Base-by-base conservation (phyloP, 2,113 vertebrate genomes). In the Labeo rohita region DNA sequence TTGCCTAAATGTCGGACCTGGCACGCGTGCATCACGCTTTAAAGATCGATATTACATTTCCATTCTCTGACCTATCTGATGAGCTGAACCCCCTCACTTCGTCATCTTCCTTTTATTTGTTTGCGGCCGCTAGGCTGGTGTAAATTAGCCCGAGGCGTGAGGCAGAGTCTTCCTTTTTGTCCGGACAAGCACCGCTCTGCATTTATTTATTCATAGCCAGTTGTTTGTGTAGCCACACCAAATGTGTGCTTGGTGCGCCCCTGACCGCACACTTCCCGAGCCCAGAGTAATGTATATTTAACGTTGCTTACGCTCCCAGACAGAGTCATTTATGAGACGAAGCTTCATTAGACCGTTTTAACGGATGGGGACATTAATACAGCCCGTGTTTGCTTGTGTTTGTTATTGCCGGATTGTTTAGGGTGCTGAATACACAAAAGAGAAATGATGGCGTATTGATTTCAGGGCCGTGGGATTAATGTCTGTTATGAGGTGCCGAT, bases 81-180 rank as follows among this genome's bases (percentile, higher is more conserved):
- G 90, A 87, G 92, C 92, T 92, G 87, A 92, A 85, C 45, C 36
- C 23, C n/a, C 52, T 76, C 28, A 54, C 18, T 50, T 63, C 68
- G 9, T 49, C 70, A 23, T 83, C 82, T 43, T 74, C 49, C 70
- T 36, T 61, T 21, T 56, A 23, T 36, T 52, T 3, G 3, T 84
- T 68, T 45, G 88, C 89, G 91, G 90, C 92, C 89, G 52, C 89
- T 86, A 87, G 90, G 86, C 87, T 84, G 87, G 91, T 47, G 79
- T 89, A 90, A 91, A 92, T 92, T 93, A 91, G 92, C 93, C 87
- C 66, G 87, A 88, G 94, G 93, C 93, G 87, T 91, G 90, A 90
- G 85, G 68, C 88, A 92, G 90, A 91, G 88, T 92, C 83, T 85
- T 85, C 52, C 39, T 72, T 84, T 88, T 84, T 87, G 72, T 87